Evolutionary conservation across 2,797 vertebrate species (phyloP).

Genomic region (Poecilia picta): DNA sequence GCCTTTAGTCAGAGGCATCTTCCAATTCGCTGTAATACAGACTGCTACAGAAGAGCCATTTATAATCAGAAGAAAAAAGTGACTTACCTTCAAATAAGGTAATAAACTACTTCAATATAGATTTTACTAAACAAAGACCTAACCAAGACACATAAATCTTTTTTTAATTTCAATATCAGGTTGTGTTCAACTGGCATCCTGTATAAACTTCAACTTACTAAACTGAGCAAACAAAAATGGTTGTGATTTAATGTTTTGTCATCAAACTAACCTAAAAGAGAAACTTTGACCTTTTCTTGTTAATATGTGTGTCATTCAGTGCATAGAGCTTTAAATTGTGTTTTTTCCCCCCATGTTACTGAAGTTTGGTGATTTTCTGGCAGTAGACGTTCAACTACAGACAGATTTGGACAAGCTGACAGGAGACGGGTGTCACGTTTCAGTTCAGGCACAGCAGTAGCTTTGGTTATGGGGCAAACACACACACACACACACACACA

Average conservation of each 20-base stretch:
- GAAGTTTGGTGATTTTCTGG: not conserved
- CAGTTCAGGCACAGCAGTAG: slow-evolving; percentile 6
- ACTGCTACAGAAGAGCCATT: too few relatives aligned
- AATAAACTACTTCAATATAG: too few relatives aligned
- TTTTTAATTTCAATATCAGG: not conserved
- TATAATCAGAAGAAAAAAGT: too few relatives aligned
- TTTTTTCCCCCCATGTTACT: slow-evolving; percentile 2
- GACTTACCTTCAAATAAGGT: too few relatives aligned
- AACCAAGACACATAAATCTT: not conserved
- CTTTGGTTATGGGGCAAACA: not conserved
- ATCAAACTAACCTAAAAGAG: not conserved
- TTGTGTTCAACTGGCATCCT: not conserved
- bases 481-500: slow-evolving; percentile 1
- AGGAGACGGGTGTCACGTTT: slow-evolving; percentile 17
- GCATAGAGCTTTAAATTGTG: not conserved
- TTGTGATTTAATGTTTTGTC: not conserved
- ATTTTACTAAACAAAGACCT: too few relatives aligned
- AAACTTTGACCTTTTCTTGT: not conserved
- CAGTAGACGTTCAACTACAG: slow-evolving; percentile 25
- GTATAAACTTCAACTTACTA: not conserved
- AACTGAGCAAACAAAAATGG: not conserved
- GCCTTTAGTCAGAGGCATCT: too few relatives aligned
- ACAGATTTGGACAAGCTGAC: slow-evolving; percentile 26
- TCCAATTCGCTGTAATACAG: too few relatives aligned
- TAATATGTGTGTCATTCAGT: slow-evolving; percentile 5